Evolutionary conservation across 2,797 vertebrate species (phyloP), one percentile per base, ranked within the genome.

Genomic region (Cyprinodon diabolis): DNA sequence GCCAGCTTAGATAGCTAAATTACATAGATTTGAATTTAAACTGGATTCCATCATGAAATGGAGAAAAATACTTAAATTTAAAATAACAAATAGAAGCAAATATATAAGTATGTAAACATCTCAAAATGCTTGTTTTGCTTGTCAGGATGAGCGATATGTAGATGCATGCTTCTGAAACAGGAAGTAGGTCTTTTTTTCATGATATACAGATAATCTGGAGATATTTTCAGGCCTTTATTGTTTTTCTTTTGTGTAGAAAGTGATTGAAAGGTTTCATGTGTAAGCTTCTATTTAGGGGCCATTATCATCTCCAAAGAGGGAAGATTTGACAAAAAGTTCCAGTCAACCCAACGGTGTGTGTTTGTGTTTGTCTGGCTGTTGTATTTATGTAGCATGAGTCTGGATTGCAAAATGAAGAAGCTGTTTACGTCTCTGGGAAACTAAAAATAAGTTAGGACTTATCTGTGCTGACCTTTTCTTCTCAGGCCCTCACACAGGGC

Each of bases 401-500:
- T 60, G n/a, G 35, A 19, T 45, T 37, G n/a, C 12, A 12, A 48
- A 48, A 21, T 25, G 35, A 65, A 72, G 57, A 8, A 58, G 49
- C 65, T 40, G 58, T 76, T 76, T 77, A 30, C 35, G 30, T 30
- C 51, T 2, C 4, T 43, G 52, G 21, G 35, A 51, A 78, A 58
- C 60, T 37, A 25, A 70, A 75, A 63, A 66, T 51, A 37, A 68
- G 30, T 2, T 2, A 23, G 71, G 63, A 47, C 47, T 63, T 51
- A 72, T 72, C 70, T 19, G 45, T 9, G 13, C 40, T 76, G 66
- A 71, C 63, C 69, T 81, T 73, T 72, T 69, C 66, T 73, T 21
- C 51, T 62, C 14, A 19, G 52, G n/a, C 54, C 37, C 35, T 52
- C 21, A n/a, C 43, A 68, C 19, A 30, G 43, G 37, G 21, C 35